These are phyloP conservation scores for Drosophila sproati DNA, from an alignment of 1,140 invertebrate species.

Conservation along the genomic window DNA sequence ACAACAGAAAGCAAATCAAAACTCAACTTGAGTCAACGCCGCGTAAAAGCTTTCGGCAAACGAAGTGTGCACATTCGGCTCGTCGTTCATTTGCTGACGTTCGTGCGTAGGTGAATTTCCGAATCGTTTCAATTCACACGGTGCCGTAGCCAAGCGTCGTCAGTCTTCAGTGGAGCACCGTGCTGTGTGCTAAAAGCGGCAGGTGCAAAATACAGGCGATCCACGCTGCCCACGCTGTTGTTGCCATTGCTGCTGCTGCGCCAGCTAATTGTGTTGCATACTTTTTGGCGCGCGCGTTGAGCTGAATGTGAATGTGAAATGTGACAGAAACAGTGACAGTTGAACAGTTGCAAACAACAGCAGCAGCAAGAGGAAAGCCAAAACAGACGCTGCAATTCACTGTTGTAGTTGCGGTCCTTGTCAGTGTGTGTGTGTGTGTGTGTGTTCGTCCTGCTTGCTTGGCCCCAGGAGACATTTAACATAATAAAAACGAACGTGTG, in stretches of 20 bases:
- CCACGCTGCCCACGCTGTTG: not conserved
- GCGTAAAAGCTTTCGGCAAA: slow-evolving; percentile 6
- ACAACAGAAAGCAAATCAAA: not conserved
- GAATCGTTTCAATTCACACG: slow-evolving; percentile 25
- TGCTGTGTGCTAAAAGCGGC: slow-evolving; percentile 61
- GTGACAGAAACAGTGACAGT: slow-evolving; percentile 73
- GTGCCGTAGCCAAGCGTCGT: slow-evolving; percentile 22
- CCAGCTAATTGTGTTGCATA: slow-evolving; percentile 49
- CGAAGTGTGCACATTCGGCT: slow-evolving; percentile 8
- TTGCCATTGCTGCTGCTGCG: not conserved
- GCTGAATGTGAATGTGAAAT: slow-evolving; percentile 52
- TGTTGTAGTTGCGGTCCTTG: slow-evolving; percentile 29
- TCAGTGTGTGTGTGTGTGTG: slow-evolving; percentile 12
- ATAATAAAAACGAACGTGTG: slow-evolving; percentile 82
- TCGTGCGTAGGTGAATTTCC: slow-evolving; percentile 50
- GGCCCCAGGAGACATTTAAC: slow-evolving; percentile 80
- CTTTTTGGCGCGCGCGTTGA: slow-evolving; percentile 68
- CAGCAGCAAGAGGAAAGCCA: slow-evolving; percentile 37
- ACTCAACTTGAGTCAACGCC: slow-evolving; percentile 11
- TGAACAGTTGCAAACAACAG: slow-evolving; percentile 50
- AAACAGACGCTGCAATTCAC: slow-evolving; percentile 46
- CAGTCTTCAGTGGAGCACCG: slow-evolving; percentile 69
- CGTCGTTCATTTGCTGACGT: slow-evolving; percentile 1
- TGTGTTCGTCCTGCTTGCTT: slow-evolving; percentile 32
- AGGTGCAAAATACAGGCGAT: slow-evolving; percentile 22